Evolutionary conservation across 2,888 invertebrate genomes (phyloP).

Genomic region (Papilio demoleus): DNA sequence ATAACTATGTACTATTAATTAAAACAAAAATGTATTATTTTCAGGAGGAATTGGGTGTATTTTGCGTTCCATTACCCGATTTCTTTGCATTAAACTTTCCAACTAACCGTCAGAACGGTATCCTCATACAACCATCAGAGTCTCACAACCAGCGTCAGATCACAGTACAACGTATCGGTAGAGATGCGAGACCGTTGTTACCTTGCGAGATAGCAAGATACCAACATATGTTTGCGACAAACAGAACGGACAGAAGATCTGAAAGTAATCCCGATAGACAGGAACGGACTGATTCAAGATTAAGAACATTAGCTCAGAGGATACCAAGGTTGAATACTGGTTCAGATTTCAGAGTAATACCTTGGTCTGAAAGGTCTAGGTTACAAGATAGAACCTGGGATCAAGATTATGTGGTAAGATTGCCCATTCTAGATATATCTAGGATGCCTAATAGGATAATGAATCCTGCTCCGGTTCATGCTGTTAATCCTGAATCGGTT

Average conservation of each 20-base stretch:
- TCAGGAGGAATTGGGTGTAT: conserved; percentile 77
- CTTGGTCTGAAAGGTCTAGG: conserved; percentile 63
- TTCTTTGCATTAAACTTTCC: conserved; percentile 70
- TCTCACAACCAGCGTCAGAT: conserved; percentile 70
- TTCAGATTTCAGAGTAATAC: conserved; percentile 61
- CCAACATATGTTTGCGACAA: conserved; percentile 72
- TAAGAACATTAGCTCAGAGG: conserved; percentile 64
- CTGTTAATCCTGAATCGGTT: conserved; percentile 54
- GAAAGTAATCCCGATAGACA: conserved; percentile 60
- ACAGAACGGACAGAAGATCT: conserved; percentile 49
- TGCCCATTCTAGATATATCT: conserved; percentile 65
- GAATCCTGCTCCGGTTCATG: conserved; percentile 52
- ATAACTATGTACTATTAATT: no score
- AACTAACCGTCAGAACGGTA: conserved; percentile 55
- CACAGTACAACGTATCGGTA: conserved; percentile 82
- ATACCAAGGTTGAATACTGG: conserved; percentile 65
- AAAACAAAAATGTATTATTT: conserved; percentile 6
- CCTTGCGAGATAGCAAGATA: conserved; percentile 78
- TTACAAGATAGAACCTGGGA: conserved; percentile 60
- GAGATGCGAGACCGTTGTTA: conserved; percentile 81
- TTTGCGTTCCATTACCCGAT: conserved; percentile 74
- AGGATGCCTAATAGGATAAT: conserved; percentile 57
- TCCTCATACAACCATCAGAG: conserved; percentile 58
- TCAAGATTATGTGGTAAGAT: conserved; percentile 64
- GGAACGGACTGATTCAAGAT: conserved; percentile 60